These are phyloP conservation scores for Greenwoodochromis staneri DNA, from an alignment of 2,113 vertebrate species.

Conservation along the genomic window DNA sequence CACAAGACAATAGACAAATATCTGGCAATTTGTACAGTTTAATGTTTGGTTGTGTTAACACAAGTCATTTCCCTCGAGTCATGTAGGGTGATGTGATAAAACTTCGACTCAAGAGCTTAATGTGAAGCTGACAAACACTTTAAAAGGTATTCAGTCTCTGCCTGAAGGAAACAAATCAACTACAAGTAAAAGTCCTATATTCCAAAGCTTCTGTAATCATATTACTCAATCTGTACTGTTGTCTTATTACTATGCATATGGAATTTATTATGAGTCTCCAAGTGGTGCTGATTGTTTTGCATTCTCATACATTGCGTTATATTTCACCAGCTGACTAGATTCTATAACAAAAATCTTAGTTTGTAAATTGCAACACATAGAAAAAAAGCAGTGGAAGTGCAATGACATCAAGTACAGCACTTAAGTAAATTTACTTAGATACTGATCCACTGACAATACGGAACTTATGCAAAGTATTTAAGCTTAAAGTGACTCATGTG, in stretches of 20 bases:
- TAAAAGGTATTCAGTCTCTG: neutral
- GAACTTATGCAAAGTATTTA: neutral
- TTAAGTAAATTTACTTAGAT: neutral
- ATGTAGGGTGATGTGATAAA: accelerated
- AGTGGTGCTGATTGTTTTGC: neutral
- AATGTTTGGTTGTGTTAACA: neutral
- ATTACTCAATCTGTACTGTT: neutral
- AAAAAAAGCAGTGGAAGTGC: accelerated
- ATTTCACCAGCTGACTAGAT: neutral
- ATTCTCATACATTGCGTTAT: neutral
- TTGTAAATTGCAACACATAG: accelerated
- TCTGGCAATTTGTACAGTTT: neutral
- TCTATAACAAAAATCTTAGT: neutral
- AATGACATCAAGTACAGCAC: neutral
- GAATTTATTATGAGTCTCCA: neutral
- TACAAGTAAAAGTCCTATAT: neutral
- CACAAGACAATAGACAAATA: neutral
- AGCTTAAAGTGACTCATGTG: neutral
- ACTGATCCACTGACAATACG: neutral
- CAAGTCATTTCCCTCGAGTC: neutral
- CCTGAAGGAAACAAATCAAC: neutral
- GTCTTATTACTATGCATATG: neutral
- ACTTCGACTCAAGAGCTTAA: neutral
- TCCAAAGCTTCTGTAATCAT: neutral
- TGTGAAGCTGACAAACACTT: neutral